These are phyloP conservation scores for Cynocephalus volans DNA, from an alignment of 2,113 vertebrate species.

Conservation along the genomic window DNA sequence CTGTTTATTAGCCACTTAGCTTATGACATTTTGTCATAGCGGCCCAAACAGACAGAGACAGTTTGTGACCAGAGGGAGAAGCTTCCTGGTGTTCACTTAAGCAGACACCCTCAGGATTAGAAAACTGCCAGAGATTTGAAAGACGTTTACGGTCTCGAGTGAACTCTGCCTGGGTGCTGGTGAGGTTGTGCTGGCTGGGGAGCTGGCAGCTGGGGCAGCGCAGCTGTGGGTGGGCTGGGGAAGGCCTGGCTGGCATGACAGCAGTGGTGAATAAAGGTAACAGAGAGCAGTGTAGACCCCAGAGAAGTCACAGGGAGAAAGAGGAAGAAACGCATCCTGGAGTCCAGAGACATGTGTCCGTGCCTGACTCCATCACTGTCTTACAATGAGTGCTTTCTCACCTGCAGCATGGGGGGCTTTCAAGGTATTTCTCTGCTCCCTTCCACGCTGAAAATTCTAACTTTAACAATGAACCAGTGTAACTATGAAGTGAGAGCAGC, in stretches of 20 bases:
- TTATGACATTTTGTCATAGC: not conserved
- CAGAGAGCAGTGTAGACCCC: fast-evolving
- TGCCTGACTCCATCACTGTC: fast-evolving
- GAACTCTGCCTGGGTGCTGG: not conserved
- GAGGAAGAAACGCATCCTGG: fast-evolving
- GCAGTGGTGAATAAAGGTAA: not conserved
- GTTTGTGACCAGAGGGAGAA: not conserved
- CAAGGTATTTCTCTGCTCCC: not conserved
- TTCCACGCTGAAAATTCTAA: not conserved
- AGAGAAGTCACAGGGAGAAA: too few species aligned
- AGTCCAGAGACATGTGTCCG: fast-evolving
- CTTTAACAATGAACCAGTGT: not conserved
- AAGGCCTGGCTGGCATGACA: not conserved
- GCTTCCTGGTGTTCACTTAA: not conserved
- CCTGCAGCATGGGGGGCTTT: fast-evolving
- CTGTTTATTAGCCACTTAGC: too few species aligned
- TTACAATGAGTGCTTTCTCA: not conserved
- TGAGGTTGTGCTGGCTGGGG: too few species aligned
- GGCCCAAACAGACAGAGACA: not conserved
- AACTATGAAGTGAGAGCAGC: not conserved
- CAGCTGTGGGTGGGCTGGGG: fast-evolving
- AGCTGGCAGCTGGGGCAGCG: fast-evolving
- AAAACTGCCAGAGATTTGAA: not conserved
- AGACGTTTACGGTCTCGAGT: not conserved
- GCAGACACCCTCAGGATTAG: fast-evolving